Evolutionary conservation across 1,140 invertebrate species (phyloP).

Genomic region (Trichonephila clavata): DNA sequence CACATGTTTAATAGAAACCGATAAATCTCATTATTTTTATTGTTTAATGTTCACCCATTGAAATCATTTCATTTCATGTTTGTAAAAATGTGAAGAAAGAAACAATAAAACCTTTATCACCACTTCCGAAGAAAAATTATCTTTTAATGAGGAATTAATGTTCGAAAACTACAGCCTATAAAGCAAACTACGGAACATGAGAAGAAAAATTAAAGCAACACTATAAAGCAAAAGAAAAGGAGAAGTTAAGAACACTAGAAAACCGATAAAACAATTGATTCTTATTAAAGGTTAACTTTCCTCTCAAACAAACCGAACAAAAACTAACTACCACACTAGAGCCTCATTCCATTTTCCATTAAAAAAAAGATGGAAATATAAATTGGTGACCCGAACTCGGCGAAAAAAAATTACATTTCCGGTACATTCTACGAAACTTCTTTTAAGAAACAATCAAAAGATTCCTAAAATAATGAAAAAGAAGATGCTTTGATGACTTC

Average conservation of each 20-base stretch:
- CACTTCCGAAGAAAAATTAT: not conserved
- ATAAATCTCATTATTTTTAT: too few relatives aligned
- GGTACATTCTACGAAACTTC: not conserved
- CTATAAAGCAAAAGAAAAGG: not conserved
- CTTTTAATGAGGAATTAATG: constrained; percentile 35
- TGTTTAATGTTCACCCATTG: not conserved
- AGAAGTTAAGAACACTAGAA: not conserved
- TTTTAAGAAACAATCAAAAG: constrained; percentile 24
- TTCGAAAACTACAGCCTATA: not conserved
- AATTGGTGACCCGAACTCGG: not conserved
- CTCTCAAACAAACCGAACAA: constrained; percentile 2
- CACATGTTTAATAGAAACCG: too few relatives aligned
- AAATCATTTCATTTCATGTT: not conserved
- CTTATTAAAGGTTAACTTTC: constrained; percentile 27
- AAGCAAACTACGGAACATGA: not conserved
- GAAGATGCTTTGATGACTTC: constrained; percentile 28
- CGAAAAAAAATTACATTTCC: not conserved
- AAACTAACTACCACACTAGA: not conserved
- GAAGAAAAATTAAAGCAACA: not conserved
- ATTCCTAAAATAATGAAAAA: not conserved
- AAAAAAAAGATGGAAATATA: constrained; percentile 1
- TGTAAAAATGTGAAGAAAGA: not conserved
- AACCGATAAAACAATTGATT: constrained; percentile 23
- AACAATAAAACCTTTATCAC: not conserved
- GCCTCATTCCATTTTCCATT: not conserved